Evolutionary conservation across 30 jellyfish, hydroid and myxozoan species (phyloP).

Genomic region (Chironex yamaguchii): DNA sequence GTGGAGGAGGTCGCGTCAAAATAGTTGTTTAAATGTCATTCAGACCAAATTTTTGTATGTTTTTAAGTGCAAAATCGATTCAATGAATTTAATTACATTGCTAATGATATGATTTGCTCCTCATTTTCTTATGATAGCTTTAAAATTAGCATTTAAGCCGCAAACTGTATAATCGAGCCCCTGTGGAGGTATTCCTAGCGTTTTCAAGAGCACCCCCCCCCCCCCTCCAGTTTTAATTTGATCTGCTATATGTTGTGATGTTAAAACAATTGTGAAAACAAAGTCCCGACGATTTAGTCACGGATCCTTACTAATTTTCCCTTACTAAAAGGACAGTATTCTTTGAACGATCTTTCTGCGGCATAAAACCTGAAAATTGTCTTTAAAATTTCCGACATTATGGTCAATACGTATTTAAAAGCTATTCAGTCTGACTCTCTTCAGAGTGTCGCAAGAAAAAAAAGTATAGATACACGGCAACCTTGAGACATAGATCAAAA

Average conservation of each 20-base stretch:
- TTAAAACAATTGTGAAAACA: slow-evolving; percentile 49
- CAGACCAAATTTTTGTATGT: neutral
- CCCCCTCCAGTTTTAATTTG: slow-evolving; percentile 42
- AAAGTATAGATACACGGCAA: too few species aligned
- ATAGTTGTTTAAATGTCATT: neutral
- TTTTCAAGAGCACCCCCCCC: slow-evolving; percentile 54
- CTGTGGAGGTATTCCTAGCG: slow-evolving; percentile 65
- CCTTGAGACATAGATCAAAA: too few species aligned
- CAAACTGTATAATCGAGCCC: slow-evolving; percentile 38
- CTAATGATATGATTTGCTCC: neutral
- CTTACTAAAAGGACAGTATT: too few species aligned
- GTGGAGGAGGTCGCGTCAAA: slow-evolving; percentile 7
- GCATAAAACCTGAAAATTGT: too few species aligned
- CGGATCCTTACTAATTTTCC: slow-evolving; percentile 54
- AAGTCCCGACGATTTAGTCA: slow-evolving; percentile 56
- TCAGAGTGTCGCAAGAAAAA: too few species aligned
- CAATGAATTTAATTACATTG: slow-evolving; percentile 14
- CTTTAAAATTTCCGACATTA: too few species aligned
- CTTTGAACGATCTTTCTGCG: too few species aligned
- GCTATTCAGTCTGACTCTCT: too few species aligned
- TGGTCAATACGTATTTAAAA: too few species aligned
- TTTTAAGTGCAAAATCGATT: slow-evolving; percentile 47
- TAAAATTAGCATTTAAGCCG: slow-evolving; percentile 10
- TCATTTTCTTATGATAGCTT: neutral
- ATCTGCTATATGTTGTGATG: slow-evolving; percentile 39